Conservation (phyloP, 2,797 vertebrate species). For the Diglossa cyanea region DNA sequence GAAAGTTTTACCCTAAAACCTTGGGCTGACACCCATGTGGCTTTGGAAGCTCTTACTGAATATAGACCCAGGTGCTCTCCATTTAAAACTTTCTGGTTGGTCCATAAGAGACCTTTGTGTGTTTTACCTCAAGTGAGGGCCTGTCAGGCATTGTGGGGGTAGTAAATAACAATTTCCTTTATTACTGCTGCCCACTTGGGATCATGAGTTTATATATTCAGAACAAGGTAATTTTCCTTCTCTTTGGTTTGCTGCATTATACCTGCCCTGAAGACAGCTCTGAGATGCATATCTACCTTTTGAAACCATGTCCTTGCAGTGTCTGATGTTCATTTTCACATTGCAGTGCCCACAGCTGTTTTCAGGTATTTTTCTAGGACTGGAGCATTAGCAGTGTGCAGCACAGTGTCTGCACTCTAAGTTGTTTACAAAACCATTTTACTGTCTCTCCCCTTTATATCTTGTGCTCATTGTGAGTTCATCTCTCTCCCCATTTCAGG, state of each 20-base stretch:
- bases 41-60: background rate
- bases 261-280: background rate
- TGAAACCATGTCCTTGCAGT: background rate
- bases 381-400: background rate
- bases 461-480: background rate
- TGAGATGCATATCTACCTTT: background rate
- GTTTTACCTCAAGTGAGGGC: background rate
- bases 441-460: background rate
- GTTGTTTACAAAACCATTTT: background rate
- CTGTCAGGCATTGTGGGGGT: background rate
- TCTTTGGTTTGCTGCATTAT: background rate
- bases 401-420: background rate
- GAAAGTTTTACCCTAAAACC: background rate
- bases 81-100: background rate
- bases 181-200: background rate
- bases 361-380: background rate
- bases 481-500: background rate
- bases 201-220: background rate
- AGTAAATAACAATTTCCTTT: background rate
- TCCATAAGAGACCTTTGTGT: background rate
- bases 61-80: background rate
- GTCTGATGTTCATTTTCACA: background rate
- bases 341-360: background rate
- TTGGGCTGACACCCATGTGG: background rate
- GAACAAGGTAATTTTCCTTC: background rate